Percentiles rank a stretch among this genome's conserved stretches.
Evolutionary conservation across 92 coral and sea anemone species (phyloP).

Genomic region (Heteractis magnifica): DNA sequence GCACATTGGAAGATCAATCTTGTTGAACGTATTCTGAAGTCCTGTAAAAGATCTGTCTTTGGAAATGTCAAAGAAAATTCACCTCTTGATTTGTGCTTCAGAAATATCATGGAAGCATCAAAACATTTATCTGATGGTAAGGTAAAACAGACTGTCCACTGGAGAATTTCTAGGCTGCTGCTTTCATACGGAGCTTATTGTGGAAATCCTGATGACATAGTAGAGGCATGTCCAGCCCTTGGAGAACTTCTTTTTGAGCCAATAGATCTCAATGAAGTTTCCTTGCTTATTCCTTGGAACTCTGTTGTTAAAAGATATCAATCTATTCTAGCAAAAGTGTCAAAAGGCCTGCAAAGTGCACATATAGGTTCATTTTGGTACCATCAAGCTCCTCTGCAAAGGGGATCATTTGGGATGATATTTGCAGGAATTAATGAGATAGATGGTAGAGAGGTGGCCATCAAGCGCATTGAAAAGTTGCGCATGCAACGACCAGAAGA

Average conservation of each 20-base stretch:
- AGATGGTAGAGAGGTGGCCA: conserved; percentile 39
- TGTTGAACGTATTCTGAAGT: conserved; percentile 1
- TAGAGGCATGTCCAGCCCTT: neutral
- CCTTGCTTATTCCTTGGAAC: neutral
- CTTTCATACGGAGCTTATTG: neutral
- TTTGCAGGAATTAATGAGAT: conserved; percentile 1
- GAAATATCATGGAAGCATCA: neutral
- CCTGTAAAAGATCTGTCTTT: neutral
- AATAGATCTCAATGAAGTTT: neutral
- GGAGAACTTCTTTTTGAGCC: neutral
- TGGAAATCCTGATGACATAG: conserved; percentile 14
- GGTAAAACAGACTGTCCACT: neutral
- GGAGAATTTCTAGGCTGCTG: conserved; percentile 9
- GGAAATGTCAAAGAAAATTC: neutral
- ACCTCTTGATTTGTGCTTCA: conserved; percentile 12
- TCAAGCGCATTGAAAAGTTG: conserved; percentile 25
- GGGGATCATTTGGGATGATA: conserved; percentile 26
- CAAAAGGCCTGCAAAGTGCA: conserved; percentile 4
- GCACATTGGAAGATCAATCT: conserved; percentile 17
- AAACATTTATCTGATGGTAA: too few relatives aligned
- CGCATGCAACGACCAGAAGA: too few relatives aligned
- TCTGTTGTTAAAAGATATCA: neutral
- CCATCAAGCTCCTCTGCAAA: neutral
- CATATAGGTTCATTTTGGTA: neutral
- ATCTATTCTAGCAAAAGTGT: neutral